These are phyloP conservation scores for Sturnira hondurensis DNA, from an alignment of 2,113 vertebrate species.

Conservation along the genomic window DNA sequence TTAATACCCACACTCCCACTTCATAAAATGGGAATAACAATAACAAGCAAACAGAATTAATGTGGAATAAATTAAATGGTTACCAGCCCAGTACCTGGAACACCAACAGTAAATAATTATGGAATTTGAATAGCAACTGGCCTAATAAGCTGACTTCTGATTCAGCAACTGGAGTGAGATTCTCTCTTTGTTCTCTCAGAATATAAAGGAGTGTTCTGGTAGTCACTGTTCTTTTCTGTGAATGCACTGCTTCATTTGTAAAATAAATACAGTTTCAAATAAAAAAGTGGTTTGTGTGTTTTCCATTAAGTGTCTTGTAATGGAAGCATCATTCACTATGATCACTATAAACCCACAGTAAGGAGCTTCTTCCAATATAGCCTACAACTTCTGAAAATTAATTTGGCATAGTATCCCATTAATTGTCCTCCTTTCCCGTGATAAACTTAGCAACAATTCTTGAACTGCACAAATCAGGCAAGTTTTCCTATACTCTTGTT, in stretches of 20 bases:
- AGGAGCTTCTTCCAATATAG: neutral
- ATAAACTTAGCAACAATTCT: neutral
- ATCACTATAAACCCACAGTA: neutral
- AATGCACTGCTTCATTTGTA: constrained; percentile 38
- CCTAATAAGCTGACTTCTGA: neutral
- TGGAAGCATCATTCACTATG: neutral
- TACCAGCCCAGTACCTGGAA: neutral
- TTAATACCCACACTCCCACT: neutral
- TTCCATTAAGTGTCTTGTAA: constrained; percentile 20
- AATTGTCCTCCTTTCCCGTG: neutral
- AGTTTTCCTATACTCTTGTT: neutral
- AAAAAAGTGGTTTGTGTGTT: neutral
- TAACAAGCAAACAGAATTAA: neutral
- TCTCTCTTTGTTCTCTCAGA: neutral
- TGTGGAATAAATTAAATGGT: neutral
- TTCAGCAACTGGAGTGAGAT: neutral
- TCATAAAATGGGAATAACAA: neutral
- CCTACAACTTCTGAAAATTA: neutral
- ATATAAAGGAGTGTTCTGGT: neutral
- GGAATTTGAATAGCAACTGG: neutral
- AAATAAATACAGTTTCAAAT: constrained; percentile 49
- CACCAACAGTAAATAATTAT: neutral
- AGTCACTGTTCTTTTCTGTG: constrained; percentile 2
- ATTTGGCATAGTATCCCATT: neutral
- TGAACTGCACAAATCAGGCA: neutral